Base-by-base conservation (phyloP, 1,140 invertebrate species). In the Physella acuta region DNA sequence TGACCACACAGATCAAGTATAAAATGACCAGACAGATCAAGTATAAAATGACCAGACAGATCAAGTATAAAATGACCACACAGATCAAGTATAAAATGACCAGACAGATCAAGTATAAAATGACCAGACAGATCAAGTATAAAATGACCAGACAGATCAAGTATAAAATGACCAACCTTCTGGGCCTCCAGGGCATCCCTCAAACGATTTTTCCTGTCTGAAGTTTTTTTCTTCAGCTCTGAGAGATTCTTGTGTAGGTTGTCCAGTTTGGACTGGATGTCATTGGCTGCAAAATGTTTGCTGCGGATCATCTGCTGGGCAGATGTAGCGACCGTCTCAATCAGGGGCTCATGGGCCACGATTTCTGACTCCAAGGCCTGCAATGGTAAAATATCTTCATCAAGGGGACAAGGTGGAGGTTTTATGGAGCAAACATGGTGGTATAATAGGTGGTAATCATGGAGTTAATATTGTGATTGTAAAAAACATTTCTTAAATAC, bases 101-200 rank as follows among this genome's bases (percentile, higher is more conserved):
- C n/a, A n/a, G n/a, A n/a, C n/a, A n/a, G n/a, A n/a, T n/a, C n/a
- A n/a, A n/a, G n/a, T n/a, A n/a, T n/a, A n/a, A n/a, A n/a, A n/a
- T n/a, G n/a, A n/a, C n/a, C n/a, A n/a, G n/a, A n/a, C n/a, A n/a
- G n/a, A n/a, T n/a, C n/a, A n/a, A n/a, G n/a, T n/a, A n/a, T n/a
- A n/a, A n/a, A n/a, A n/a, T n/a, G n/a, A n/a, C n/a, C n/a, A n/a
- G n/a, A n/a, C n/a, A n/a, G n/a, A n/a, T n/a, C n/a, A n/a, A n/a
- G n/a, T n/a, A n/a, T n/a, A n/a, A n/a, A n/a, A n/a, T n/a, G n/a
- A 52, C 59, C 56, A 73, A 84, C 83, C 77, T 78, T 83, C 70
- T 99, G 97, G 53, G 88, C 96, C 87, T 99, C 95, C 0, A 99
- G 87, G 0, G 97, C 98, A 86, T 99, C 97, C 78, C 98, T 94